These are phyloP conservation scores for Cheilosia scutellata DNA, from an alignment of 2,888 invertebrate genomes.

Conservation along the genomic window DNA sequence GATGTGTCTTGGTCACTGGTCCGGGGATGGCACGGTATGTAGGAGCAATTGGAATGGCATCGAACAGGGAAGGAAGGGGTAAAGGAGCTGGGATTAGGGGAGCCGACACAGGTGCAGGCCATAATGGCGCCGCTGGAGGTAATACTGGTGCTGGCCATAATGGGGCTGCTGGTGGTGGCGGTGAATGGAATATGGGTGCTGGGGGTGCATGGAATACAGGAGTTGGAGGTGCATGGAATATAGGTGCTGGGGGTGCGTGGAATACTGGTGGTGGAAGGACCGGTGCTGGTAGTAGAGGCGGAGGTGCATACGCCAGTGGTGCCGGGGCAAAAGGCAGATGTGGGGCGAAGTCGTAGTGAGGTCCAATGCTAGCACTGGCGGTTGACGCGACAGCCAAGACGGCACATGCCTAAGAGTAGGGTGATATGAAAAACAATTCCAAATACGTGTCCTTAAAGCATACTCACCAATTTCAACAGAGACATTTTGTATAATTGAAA, in stretches of 20 bases:
- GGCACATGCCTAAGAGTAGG: slow-evolving; percentile 12
- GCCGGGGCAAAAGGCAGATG: slow-evolving; percentile 23
- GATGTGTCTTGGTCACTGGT: slow-evolving; percentile 82
- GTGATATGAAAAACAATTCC: not conserved
- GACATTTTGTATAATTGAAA: slow-evolving; percentile 49
- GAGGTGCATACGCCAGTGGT: slow-evolving; percentile 52
- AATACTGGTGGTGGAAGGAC: slow-evolving; percentile 64
- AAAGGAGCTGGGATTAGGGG: slow-evolving; percentile 72
- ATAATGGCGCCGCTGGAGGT: slow-evolving; percentile 57
- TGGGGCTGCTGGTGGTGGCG: slow-evolving; percentile 63
- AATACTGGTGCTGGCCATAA: slow-evolving; percentile 58
- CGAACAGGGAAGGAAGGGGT: slow-evolving; percentile 77
- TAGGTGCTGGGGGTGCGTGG: slow-evolving; percentile 33
- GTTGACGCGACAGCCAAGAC: slow-evolving; percentile 47
- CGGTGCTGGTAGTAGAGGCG: slow-evolving; percentile 51
- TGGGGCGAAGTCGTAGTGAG: slow-evolving; percentile 56
- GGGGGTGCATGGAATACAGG: slow-evolving; percentile 40
- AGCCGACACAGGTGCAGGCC: slow-evolving; percentile 53
- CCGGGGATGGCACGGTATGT: slow-evolving; percentile 81
- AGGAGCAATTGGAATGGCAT: slow-evolving; percentile 79
- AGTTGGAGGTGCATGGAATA: slow-evolving; percentile 42
- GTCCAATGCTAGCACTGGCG: slow-evolving; percentile 57
- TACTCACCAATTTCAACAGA: slow-evolving; percentile 60
- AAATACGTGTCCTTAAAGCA: not conserved
- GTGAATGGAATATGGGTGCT: slow-evolving; percentile 28